Evolutionary conservation across 1,140 invertebrate genomes (phyloP).

Genomic region (Pomacea maculata): DNA sequence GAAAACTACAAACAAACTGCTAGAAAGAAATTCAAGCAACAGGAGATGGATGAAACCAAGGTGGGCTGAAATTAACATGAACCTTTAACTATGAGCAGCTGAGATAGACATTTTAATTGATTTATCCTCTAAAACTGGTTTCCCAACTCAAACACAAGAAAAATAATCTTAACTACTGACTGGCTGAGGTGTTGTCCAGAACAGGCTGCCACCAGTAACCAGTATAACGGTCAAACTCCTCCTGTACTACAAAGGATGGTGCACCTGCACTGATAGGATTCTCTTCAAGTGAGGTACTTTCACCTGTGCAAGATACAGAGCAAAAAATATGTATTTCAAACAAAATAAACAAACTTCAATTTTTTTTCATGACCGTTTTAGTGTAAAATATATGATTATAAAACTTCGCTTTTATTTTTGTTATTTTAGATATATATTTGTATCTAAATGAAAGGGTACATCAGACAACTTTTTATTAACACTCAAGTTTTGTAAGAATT

Average conservation of each 20-base stretch:
- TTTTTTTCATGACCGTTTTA: not conserved
- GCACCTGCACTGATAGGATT: constrained; percentile 88
- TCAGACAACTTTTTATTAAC: not conserved
- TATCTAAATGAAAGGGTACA: too few relatives aligned
- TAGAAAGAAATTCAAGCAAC: too few relatives aligned
- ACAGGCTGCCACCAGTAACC: constrained; percentile 97
- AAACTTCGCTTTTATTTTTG: too few relatives aligned
- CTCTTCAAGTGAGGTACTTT: constrained; percentile 69
- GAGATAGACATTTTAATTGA: too few relatives aligned
- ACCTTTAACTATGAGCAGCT: too few relatives aligned
- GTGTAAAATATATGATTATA: too few relatives aligned
- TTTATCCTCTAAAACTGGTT: too few relatives aligned
- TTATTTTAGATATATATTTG: not conserved
- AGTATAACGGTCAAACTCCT: constrained; percentile 95
- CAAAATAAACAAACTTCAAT: constrained; percentile 32
- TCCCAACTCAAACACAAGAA: too few relatives aligned
- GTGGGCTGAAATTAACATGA: too few relatives aligned
- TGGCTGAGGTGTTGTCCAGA: constrained; percentile 11
- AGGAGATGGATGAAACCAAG: too few relatives aligned
- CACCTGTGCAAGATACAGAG: constrained; percentile 31
- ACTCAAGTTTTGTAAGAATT: not conserved
- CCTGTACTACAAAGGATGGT: constrained; percentile 97
- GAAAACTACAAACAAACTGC: too few relatives aligned
- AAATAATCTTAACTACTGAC: constrained; percentile 9
- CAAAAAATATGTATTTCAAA: not conserved